These are phyloP conservation scores for Typhlomys cinereus DNA, from an alignment of 2,113 vertebrate genomes.

Conservation along the genomic window DNA sequence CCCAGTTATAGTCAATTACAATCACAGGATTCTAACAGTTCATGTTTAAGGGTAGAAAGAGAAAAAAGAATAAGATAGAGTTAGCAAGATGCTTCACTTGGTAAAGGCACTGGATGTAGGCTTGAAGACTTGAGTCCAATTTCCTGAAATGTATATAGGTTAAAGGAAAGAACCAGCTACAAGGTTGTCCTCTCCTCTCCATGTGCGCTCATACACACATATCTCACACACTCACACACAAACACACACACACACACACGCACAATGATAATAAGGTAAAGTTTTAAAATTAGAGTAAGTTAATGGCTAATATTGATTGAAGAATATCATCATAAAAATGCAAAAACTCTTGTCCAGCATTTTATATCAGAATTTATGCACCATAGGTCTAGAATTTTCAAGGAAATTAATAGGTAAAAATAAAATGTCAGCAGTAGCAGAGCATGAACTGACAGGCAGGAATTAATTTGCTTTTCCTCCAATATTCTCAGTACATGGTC, in stretches of 20 bases:
- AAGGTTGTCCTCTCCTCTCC: too few relatives aligned
- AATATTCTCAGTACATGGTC: not conserved
- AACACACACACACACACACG: too few relatives aligned
- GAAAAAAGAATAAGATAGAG: not conserved
- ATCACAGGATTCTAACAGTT: not conserved
- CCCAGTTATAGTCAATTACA: not conserved
- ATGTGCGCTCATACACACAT: too few relatives aligned
- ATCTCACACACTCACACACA: too few relatives aligned
- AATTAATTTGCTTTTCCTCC: slow-evolving; percentile 23
- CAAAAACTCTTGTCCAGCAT: not conserved
- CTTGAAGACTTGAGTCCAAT: too few relatives aligned
- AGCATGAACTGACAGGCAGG: slow-evolving; percentile 8
- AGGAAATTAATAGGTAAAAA: slow-evolving; percentile 5
- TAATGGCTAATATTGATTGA: not conserved
- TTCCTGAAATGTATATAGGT: too few relatives aligned
- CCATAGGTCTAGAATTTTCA: slow-evolving; percentile 5
- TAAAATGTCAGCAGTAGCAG: slow-evolving; percentile 29
- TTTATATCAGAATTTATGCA: not conserved
- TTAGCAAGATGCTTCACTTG: too few relatives aligned
- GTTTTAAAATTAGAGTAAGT: too few relatives aligned
- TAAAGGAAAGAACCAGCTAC: too few relatives aligned
- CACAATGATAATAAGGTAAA: too few relatives aligned
- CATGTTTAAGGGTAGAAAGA: not conserved
- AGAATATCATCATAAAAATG: not conserved
- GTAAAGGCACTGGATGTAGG: too few relatives aligned